Percentiles rank a stretch among this genome's conserved stretches.
Conservation (phyloP, 1,140 invertebrate species). For the Cylas formicarius region DNA sequence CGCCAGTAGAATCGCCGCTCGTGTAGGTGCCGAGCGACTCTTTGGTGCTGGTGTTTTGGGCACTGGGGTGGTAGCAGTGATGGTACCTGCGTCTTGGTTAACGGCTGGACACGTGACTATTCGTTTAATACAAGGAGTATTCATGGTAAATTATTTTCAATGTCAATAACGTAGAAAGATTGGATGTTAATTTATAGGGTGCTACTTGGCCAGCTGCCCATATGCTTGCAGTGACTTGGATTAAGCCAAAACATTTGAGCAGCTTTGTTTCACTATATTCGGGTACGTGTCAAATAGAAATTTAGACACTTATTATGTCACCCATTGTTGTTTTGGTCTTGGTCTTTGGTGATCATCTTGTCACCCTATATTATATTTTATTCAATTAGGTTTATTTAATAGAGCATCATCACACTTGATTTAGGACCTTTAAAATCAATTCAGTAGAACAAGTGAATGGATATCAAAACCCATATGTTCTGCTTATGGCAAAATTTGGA, state of each 20-base stretch:
- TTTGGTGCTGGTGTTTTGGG: conserved; percentile 50
- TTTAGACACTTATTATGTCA: no score
- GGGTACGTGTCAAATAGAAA: conserved; percentile 34
- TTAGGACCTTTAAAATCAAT: background rate
- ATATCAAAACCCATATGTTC: no score
- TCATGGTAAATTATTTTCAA: conserved; percentile 42
- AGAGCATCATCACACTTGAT: no score
- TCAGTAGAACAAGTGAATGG: no score
- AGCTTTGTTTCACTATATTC: conserved; percentile 53
- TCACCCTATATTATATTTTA: no score
- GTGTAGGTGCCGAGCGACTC: conserved; percentile 50
- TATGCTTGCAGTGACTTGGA: conserved; percentile 54
- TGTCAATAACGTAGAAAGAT: background rate
- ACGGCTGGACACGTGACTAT: conserved; percentile 51
- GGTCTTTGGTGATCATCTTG: no score
- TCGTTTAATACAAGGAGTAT: conserved; percentile 50
- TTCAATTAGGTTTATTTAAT: no score
- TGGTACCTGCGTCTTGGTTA: conserved; percentile 52
- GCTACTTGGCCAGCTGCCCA: conserved; percentile 54
- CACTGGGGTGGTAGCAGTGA: conserved; percentile 46
- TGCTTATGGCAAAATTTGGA: no score
- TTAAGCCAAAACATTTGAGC: conserved; percentile 50
- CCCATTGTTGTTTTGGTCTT: no score
- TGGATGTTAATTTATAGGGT: conserved; percentile 40
- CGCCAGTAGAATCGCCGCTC: conserved; percentile 50